These are phyloP conservation scores for Myrmecobius fasciatus DNA, from an alignment of 2,113 vertebrate genomes.

Conservation along the genomic window DNA sequence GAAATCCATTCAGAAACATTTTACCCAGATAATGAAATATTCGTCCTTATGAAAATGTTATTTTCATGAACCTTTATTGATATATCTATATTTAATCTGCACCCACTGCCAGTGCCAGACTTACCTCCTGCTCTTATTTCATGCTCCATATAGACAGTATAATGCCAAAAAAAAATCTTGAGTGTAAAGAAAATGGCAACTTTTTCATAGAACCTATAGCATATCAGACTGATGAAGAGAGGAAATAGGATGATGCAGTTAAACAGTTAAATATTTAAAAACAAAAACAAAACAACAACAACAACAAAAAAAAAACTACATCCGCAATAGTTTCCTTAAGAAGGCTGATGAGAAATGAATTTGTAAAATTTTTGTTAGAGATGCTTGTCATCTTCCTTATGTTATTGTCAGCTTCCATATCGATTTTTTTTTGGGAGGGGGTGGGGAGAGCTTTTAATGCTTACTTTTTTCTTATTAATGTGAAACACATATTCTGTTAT, in stretches of 20 bases:
- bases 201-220: neutral
- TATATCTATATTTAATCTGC: neutral
- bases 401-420: neutral
- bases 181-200: neutral
- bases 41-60: neutral
- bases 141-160: neutral
- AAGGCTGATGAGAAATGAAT: neutral
- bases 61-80: neutral
- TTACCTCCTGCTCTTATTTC: neutral
- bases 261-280: neutral
- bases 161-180: neutral
- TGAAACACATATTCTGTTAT: conserved; percentile 8
- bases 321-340: neutral
- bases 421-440: neutral
- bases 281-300: too few species aligned
- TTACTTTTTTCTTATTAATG: neutral
- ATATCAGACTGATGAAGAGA: neutral
- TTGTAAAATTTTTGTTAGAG: neutral
- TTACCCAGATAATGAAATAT: neutral
- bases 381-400: neutral
- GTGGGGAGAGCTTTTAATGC: neutral
- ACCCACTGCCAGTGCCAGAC: neutral
- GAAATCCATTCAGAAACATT: neutral
- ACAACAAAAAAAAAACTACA: neutral
- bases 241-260: neutral